A percentile compares a stretch with the other conserved stretches of the same genome.
Conservation (phyloP, 2,888 invertebrate genomes). For the Harpalus rufipes region DNA sequence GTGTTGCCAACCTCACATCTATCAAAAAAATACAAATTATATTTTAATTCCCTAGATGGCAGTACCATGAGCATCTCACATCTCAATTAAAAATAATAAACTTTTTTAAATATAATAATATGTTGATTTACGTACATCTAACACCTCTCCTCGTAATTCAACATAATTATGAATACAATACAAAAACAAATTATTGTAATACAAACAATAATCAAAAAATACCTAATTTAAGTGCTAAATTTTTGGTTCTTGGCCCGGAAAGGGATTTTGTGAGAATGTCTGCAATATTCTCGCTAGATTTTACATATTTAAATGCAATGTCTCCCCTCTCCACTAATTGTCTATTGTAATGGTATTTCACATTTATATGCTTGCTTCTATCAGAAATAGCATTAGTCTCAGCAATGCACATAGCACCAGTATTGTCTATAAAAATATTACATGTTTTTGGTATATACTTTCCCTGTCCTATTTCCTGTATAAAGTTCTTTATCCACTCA, state of each 20-base stretch:
- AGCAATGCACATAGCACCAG: slow-evolving; percentile 15
- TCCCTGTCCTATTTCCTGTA: neutral
- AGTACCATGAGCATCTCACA: too few relatives aligned
- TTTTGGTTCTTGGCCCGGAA: slow-evolving; percentile 1
- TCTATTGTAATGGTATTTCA: slow-evolving; percentile 2
- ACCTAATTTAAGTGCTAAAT: too few relatives aligned
- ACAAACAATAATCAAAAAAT: too few relatives aligned
- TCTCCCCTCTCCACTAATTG: slow-evolving; percentile 4
- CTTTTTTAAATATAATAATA: too few relatives aligned
- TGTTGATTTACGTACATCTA: too few relatives aligned
- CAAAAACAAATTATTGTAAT: too few relatives aligned
- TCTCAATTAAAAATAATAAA: too few relatives aligned
- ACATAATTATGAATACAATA: too few relatives aligned
- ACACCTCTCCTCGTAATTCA: too few relatives aligned
- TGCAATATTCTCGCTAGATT: neutral
- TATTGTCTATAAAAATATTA: slow-evolving; percentile 10
- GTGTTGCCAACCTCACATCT: too few relatives aligned
- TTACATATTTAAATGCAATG: neutral
- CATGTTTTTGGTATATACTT: slow-evolving; percentile 7
- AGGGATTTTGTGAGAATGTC: slow-evolving; percentile 3
- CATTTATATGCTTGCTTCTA: slow-evolving; percentile 15
- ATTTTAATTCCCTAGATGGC: too few relatives aligned
- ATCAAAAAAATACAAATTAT: too few relatives aligned
- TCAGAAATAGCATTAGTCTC: slow-evolving; percentile 1
- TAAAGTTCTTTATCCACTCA: neutral